Conservation (phyloP, 1,140 invertebrate species). For the Odontomachus brunneus region DNA sequence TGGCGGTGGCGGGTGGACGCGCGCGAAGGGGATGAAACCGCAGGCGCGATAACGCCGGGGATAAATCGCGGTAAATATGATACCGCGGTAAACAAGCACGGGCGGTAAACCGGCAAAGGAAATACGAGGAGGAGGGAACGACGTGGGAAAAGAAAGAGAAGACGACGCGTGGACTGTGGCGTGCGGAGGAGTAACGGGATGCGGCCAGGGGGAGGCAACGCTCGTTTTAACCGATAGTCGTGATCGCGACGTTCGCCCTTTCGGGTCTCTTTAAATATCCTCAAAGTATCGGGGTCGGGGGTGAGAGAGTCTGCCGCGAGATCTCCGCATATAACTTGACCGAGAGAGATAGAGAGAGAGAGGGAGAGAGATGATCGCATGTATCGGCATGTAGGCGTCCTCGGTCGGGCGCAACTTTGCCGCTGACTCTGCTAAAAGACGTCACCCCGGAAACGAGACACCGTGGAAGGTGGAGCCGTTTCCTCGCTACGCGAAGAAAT, state of each 20-base stretch:
- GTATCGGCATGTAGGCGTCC: not conserved
- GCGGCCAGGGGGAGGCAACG: not conserved
- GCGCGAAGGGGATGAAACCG: constrained; percentile 22
- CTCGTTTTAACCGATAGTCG: constrained; percentile 39
- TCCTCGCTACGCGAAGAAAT: constrained; percentile 55
- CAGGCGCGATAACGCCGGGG: constrained; percentile 8
- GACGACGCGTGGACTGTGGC: too few relatives aligned
- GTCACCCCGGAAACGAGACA: constrained; percentile 56
- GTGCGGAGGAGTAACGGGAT: too few relatives aligned
- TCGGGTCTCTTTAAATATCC: constrained; percentile 40
- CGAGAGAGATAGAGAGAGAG: not conserved
- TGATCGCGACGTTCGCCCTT: constrained; percentile 18
- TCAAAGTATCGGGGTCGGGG: constrained; percentile 2
- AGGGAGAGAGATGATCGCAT: constrained; percentile 1
- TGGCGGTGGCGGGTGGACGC: too few relatives aligned
- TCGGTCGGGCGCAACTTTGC: constrained; percentile 37
- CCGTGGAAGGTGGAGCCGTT: constrained; percentile 49
- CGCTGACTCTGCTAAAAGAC: constrained; percentile 67
- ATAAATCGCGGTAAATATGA: constrained; percentile 53
- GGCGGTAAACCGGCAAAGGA: constrained; percentile 44
- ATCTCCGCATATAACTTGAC: constrained; percentile 3
- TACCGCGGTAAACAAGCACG: constrained; percentile 45
- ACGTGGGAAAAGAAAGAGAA: not conserved
- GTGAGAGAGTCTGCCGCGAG: not conserved
- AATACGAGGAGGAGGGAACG: constrained; percentile 14